Evolutionary conservation across 2,797 vertebrate genomes (phyloP), one percentile per base, ranked within the genome.

Genomic region (Gymnocypris eckloni): DNA sequence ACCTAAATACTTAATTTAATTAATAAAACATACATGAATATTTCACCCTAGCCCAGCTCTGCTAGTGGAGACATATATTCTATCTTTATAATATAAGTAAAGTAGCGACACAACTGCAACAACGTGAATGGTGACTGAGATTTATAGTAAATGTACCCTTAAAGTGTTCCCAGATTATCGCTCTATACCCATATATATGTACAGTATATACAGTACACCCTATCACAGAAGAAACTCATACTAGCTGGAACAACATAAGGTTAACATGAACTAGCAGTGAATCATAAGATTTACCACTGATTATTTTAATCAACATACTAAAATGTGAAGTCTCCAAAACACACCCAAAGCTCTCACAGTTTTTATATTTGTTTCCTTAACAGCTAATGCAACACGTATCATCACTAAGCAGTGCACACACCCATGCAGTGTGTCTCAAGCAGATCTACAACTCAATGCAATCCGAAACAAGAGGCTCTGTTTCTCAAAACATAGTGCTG

Each of bases 271-370:
- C 66, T 67, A 67, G 4, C 7, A 1, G 3, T 67, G 28, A 67
- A 37, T 37, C 33, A 37, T 37, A 37, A 67, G 66, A 67, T 56
- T 78, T 54, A 69, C 9, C 3, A 52, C 45, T 25, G 4, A 61
- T 37, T 76, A 52, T 52, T 20, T 56, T 2, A 22, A 69, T 66
- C 37, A 28, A 15, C 69, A 48, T 28, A 16, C 18, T 66, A 11
- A 83, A 84, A 37, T 18, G 4, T 54, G n/a, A 33, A 16, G 25
- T 39, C 84, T 76, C 77, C 82, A 33, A 16, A 91, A 92, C 94
- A 94, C 94, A 94, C 94, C 93, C 92, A 90, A 71, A 88, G 83
- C 85, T 87, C 56, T 76, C 52, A 88, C 28, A 72, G 33, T 54
- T 88, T 33, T 73, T 82, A 83, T 52, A 88, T 82, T 39, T 61